A percentile compares a stretch with the other conserved stretches of the same genome.
Conservation (phyloP, 1,140 invertebrate genomes). For the Sminthurides bifidus region DNA sequence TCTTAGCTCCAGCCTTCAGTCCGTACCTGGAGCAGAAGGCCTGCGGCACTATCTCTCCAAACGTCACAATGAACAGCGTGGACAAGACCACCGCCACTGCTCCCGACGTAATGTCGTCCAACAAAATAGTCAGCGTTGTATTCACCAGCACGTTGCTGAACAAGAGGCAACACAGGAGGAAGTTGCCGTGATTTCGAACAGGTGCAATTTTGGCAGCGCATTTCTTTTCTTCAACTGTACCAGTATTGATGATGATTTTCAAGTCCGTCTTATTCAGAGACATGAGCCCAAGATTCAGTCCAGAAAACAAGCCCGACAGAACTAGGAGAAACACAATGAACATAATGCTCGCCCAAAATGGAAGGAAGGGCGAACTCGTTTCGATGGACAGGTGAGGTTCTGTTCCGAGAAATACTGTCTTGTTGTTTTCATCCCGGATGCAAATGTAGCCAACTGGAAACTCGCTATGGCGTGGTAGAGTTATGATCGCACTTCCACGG, state of each 20-base stretch:
- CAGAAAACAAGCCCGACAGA: constrained; percentile 46
- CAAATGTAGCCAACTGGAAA: constrained; percentile 20
- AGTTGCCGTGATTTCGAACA: constrained; percentile 44
- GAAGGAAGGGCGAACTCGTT: constrained; percentile 11
- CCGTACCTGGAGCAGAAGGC: constrained; percentile 51
- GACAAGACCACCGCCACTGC: constrained; percentile 40
- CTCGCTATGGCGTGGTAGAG: constrained; percentile 3
- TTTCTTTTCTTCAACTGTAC: constrained; percentile 38
- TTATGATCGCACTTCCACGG: constrained; percentile 3
- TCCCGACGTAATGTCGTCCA: constrained; percentile 49
- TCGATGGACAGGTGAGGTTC: constrained; percentile 12
- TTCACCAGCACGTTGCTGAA: constrained; percentile 54
- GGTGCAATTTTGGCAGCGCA: constrained; percentile 40
- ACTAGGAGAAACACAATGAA: constrained; percentile 39
- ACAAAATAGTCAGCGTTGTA: constrained; percentile 48
- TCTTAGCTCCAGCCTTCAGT: constrained; percentile 50
- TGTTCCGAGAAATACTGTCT: constrained; percentile 3
- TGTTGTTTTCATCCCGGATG: neutral
- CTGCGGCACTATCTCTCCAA: constrained; percentile 50
- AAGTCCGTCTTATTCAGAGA: constrained; percentile 48
- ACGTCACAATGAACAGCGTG: constrained; percentile 49
- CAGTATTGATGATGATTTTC: constrained; percentile 41
- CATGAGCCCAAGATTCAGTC: constrained; percentile 53
- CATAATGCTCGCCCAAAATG: constrained; percentile 34
- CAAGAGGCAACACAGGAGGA: constrained; percentile 50